Percentiles rank a stretch among this genome's conserved stretches.
phyloP scores from a whole-genome alignment of 2,888 invertebrate species.

The Acanthococcus lagerstroemiae region DNA sequence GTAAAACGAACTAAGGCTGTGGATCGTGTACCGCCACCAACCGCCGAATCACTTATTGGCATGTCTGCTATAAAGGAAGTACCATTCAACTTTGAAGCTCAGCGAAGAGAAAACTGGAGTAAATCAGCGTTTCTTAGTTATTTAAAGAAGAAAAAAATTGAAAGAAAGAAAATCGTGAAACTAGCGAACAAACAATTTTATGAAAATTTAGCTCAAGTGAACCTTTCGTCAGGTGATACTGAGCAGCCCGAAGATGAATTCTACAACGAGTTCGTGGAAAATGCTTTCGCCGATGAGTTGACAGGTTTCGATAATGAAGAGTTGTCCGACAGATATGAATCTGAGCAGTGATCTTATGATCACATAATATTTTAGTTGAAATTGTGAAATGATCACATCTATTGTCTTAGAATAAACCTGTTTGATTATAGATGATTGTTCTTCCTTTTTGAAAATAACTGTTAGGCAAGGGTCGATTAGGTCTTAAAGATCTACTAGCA shows the following conservation, averaged over 20 bases:
- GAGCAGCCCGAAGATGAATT: not conserved
- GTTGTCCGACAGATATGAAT: no score
- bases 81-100: not conserved
- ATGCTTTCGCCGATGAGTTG: slow-evolving; percentile 9
- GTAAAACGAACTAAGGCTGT: not conserved
- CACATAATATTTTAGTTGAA: no score
- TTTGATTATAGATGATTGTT: no score
- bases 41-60: not conserved
- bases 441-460: no score
- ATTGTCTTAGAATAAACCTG: no score
- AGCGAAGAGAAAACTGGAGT: not conserved
- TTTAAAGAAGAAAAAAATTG: not conserved
- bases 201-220: not conserved
- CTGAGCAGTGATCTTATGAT: no score
- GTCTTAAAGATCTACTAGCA: no score
- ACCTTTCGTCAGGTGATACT: not conserved
- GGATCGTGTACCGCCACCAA: not conserved
- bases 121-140: not conserved
- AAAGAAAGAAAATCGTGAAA: slow-evolving; percentile 3
- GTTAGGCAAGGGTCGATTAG: no score
- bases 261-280: slow-evolving; percentile 1
- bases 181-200: not conserved
- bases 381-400: no score
- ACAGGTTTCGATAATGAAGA: not conserved
- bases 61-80: not conserved